Evolutionary conservation across 2,888 invertebrate genomes (phyloP).

Genomic region (Leucoptera coffeella): DNA sequence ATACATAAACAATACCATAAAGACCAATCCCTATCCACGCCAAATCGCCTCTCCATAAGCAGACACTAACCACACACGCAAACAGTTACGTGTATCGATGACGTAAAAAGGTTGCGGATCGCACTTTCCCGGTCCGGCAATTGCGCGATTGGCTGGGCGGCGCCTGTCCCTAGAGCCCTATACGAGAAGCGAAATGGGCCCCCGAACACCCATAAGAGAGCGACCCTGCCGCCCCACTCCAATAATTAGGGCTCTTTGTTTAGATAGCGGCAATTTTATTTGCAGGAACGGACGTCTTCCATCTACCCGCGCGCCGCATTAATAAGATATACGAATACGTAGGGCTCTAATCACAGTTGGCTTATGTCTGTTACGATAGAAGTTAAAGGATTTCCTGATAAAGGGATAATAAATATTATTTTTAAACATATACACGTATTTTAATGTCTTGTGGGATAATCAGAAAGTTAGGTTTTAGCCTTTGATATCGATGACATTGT

Average conservation of each 20-base stretch:
- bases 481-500: too few species aligned
- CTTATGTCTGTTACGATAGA: too few species aligned
- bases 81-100: slow-evolving; percentile 24
- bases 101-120: slow-evolving; percentile 53
- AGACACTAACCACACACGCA: slow-evolving; percentile 3
- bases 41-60: too few species aligned
- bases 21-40: too few species aligned
- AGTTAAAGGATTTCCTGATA: too few species aligned
- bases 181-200: slow-evolving; percentile 62
- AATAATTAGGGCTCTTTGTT: slow-evolving; percentile 62
- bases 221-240: slow-evolving; percentile 61
- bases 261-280: slow-evolving; percentile 57
- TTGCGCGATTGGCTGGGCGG: slow-evolving; percentile 62
- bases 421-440: too few species aligned
- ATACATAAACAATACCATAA: too few species aligned
- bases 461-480: too few species aligned
- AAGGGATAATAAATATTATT: too few species aligned
- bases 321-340: too few species aligned
- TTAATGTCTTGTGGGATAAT: too few species aligned
- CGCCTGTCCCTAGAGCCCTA: slow-evolving; percentile 56
- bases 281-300: slow-evolving; percentile 48
- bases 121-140: slow-evolving; percentile 46
- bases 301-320: slow-evolving; percentile 47
- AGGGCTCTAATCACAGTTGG: too few species aligned
- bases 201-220: slow-evolving; percentile 64